Evolutionary conservation across 2,797 vertebrate species (phyloP).

Genomic region (Sebastes flavidus): DNA sequence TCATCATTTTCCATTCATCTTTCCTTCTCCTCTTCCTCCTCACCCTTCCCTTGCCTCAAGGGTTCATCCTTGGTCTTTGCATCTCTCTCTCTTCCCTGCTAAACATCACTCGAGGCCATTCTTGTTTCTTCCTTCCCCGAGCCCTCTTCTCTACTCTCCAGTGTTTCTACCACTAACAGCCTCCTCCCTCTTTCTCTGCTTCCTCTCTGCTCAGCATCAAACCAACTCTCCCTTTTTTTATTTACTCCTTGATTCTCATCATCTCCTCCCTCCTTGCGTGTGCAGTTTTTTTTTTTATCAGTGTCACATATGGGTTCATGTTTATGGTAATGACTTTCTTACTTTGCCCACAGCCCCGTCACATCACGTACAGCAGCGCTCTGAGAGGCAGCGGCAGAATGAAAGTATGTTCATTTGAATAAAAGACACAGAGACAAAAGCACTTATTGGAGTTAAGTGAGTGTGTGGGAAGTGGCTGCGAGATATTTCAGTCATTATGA

Average conservation of each 20-base stretch:
- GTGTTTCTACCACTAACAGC: neutral
- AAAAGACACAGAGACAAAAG: neutral
- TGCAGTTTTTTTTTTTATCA: conserved; percentile 4
- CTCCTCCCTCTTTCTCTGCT: neutral
- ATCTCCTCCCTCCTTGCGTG: conserved; percentile 2
- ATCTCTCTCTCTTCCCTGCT: conserved; percentile 10
- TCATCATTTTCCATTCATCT: neutral
- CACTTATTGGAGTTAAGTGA: neutral
- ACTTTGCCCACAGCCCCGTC: conserved; percentile 39
- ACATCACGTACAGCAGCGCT: conserved; percentile 9
- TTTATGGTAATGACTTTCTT: conserved; percentile 51
- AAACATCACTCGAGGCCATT: conserved; percentile 33
- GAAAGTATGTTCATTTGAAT: conserved; percentile 4
- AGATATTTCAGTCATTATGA: conserved; percentile 6
- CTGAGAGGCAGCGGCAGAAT: neutral
- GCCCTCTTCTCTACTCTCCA: neutral
- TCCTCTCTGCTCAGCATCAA: conserved; percentile 8
- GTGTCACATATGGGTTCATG: conserved; percentile 39
- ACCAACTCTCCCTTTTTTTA: conserved; percentile 1
- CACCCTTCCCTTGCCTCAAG: conserved; percentile 27
- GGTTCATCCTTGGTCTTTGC: conserved; percentile 23
- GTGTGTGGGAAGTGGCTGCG: neutral
- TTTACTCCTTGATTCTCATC: conserved; percentile 28
- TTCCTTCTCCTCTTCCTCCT: neutral
- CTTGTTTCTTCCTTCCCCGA: conserved; percentile 17